phyloP scores from a whole-genome alignment of 2,888 invertebrate genomes.

The Pyralis farinalis region DNA sequence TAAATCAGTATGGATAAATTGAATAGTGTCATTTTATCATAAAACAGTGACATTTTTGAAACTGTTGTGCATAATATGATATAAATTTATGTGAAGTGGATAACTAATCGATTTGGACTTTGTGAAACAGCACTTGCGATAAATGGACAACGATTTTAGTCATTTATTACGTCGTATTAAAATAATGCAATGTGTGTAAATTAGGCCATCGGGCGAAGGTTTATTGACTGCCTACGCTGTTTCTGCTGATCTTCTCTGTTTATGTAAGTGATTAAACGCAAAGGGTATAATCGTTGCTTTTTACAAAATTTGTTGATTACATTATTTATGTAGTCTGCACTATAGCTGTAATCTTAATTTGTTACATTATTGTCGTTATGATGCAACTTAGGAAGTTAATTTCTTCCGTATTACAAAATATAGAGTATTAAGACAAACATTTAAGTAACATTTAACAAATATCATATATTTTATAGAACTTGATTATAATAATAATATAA shows the following conservation, averaged over 20 bases:
- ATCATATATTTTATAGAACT: no score
- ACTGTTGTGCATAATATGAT: constrained; percentile 43
- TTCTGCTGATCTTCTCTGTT: constrained; percentile 15
- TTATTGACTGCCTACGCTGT: constrained; percentile 24
- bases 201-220: constrained; percentile 43
- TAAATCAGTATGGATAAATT: constrained; percentile 71
- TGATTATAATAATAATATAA: no score
- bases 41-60: constrained; percentile 55
- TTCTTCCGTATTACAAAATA: not conserved
- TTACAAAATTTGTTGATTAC: not conserved
- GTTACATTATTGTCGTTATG: constrained; percentile 1
- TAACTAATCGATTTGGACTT: constrained; percentile 61
- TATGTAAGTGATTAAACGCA: constrained; percentile 16
- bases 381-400: constrained; percentile 7
- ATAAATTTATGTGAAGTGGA: constrained; percentile 46
- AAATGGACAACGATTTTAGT: constrained; percentile 52
- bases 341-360: not conserved
- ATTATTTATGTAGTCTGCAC: not conserved
- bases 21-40: constrained; percentile 59
- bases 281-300: constrained; percentile 10
- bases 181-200: constrained; percentile 46
- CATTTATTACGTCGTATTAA: constrained; percentile 63
- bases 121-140: constrained; percentile 56
- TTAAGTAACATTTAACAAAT: no score
- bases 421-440: no score